Percentiles rank a stretch among this genome's conserved stretches.
phyloP scores from a whole-genome alignment of 92 coral and sea anemone species.

The Epizoanthus ramosus region DNA sequence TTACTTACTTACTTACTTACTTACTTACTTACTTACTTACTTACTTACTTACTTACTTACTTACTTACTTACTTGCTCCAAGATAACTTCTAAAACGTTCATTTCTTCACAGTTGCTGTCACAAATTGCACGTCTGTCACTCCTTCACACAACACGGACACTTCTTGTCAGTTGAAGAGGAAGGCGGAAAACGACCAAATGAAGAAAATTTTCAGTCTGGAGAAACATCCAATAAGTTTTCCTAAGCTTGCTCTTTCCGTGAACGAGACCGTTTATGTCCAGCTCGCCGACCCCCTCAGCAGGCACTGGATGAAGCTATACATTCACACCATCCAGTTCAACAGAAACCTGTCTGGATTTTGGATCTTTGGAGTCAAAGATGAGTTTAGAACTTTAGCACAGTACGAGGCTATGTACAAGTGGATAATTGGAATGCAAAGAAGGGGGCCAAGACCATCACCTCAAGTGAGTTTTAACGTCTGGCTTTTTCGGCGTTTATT shows the following conservation, averaged over 20 bases:
- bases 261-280: not conserved
- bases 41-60: too few relatives aligned
- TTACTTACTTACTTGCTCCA: not conserved
- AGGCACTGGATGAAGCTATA: constrained; percentile 28
- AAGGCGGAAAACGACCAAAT: constrained; percentile 10
- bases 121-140: constrained; percentile 8
- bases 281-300: constrained; percentile 2
- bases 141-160: constrained; percentile 28
- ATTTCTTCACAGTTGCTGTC: not conserved
- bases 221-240: constrained; percentile 3
- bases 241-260: constrained; percentile 30
- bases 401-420: constrained; percentile 36
- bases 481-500: too few relatives aligned
- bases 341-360: constrained; percentile 5
- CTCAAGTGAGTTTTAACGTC: constrained; percentile 1
- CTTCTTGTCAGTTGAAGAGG: constrained; percentile 18
- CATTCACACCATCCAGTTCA: constrained; percentile 17
- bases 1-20: too few relatives aligned
- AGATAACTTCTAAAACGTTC: not conserved
- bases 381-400: constrained; percentile 14
- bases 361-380: constrained; percentile 11
- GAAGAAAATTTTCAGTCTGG: constrained; percentile 5
- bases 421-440: constrained; percentile 23
- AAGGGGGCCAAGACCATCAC: not conserved
- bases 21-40: too few relatives aligned